Evolutionary conservation across 2,113 vertebrate genomes (phyloP).

Genomic region (Corythaixoides concolor): DNA sequence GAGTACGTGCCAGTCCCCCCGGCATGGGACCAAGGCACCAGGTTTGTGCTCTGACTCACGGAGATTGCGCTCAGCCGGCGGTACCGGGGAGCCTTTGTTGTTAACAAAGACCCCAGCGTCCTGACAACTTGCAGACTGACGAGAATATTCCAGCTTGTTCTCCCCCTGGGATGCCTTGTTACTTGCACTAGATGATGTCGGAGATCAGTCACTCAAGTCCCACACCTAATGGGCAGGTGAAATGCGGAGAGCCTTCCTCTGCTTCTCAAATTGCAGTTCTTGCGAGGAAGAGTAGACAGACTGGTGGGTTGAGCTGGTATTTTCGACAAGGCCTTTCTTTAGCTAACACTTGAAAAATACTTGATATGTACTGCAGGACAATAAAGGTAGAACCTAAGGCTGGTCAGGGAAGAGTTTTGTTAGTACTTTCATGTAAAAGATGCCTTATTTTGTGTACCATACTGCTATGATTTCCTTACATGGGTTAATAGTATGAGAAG

Average conservation of each 20-base stretch:
- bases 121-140: background rate
- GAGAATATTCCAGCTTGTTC: background rate
- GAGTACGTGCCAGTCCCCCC: background rate
- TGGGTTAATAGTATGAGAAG: background rate
- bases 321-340: background rate
- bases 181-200: background rate
- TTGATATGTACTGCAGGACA: too few relatives aligned
- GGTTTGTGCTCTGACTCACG: background rate
- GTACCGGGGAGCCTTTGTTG: background rate
- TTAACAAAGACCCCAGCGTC: background rate
- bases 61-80: rapidly evolving
- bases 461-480: background rate
- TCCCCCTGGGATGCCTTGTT: background rate
- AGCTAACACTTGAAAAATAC: background rate
- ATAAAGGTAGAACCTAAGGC: background rate
- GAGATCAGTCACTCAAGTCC: background rate
- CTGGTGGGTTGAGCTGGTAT: background rate
- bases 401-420: background rate
- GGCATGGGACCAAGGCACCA: background rate
- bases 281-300: background rate
- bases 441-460: background rate
- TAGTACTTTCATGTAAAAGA: background rate
- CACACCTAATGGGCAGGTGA: background rate
- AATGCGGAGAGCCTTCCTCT: background rate
- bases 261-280: background rate